Evolutionary conservation across 2,888 invertebrate species (phyloP), one percentile per base, ranked within the genome.

Genomic region (Agonum fuliginosum): DNA sequence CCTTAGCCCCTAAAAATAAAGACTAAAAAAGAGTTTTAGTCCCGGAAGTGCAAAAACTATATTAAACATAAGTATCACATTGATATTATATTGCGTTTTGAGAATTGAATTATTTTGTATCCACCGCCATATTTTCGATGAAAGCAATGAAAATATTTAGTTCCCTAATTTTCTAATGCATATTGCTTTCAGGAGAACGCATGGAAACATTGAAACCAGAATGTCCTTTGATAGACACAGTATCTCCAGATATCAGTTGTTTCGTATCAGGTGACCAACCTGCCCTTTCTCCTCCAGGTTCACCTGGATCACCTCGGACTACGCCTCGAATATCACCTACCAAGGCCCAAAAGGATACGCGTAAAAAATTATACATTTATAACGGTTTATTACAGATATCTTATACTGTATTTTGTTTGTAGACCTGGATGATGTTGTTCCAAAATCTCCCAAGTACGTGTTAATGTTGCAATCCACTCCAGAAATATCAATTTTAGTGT

Each of bases 181-280:
- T n/a, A 46, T 20, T 20, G 5, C 22, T 30, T 74, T 8, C 19
- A 65, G 41, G 46, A 41, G 58, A 74, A 22, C 22, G 22, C 5
- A 19, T 74, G 10, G 51, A 71, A 2, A 20, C 20, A 6, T 0
- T n/a, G 14, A 30, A 71, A 71, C 19, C 37, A 41, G 67, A 67
- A 19, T 19, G 20, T 19, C 43, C 19, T 22, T 5, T 65, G 4
- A 24, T 37, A 46, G 48, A 14, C 5, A 65, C 34, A 8, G 51
- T 30, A 2, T 74, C 65, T 14, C 58, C 65, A 27, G 46, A 72
- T 37, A 72, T 72, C 3, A 72, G 48, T 20, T 72, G 51, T 12
- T 72, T 72, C 37, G 54, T 72, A 30, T 30, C 51, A 10, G 22
- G 19, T 34, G 54, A 34, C 3, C 51, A 54, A 6, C 8, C 6